Evolutionary conservation across 1,140 invertebrate species (phyloP).

Genomic region (Schlechtendalia chinensis): DNA sequence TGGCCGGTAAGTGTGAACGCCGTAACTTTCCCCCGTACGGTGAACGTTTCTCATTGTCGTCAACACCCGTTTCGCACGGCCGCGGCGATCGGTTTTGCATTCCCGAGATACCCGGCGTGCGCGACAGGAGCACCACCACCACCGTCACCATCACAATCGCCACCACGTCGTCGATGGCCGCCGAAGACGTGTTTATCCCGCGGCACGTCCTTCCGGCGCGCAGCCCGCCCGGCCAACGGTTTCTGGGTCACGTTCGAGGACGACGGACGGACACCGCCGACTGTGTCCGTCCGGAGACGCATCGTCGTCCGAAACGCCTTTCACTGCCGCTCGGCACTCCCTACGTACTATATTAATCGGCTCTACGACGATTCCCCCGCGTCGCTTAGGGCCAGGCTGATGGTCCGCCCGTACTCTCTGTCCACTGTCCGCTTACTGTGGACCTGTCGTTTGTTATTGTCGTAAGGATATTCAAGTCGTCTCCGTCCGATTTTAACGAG

Average conservation of each 20-base stretch:
- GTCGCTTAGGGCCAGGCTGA: neutral
- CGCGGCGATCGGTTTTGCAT: neutral
- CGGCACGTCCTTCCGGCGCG: too few relatives aligned
- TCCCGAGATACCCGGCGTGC: too few relatives aligned
- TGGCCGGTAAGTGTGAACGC: conserved; percentile 38
- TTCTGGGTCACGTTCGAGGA: conserved; percentile 16
- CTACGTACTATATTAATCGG: too few relatives aligned
- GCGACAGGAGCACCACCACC: neutral
- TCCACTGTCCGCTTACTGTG: too few relatives aligned
- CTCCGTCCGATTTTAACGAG: too few relatives aligned
- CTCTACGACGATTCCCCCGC: neutral
- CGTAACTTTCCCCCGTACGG: neutral
- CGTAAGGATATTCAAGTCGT: too few relatives aligned
- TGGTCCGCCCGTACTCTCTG: too few relatives aligned
- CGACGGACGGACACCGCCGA: neutral
- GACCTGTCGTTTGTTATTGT: too few relatives aligned
- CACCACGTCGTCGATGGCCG: neutral
- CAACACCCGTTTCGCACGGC: neutral
- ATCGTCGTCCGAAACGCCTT: neutral
- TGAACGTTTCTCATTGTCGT: neutral
- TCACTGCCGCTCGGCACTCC: too few relatives aligned
- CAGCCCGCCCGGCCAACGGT: too few relatives aligned
- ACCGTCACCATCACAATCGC: neutral
- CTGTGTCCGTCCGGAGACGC: neutral
- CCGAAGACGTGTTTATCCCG: neutral